Conservation (phyloP, 2,113 vertebrate genomes). For the Lampris incognitus region DNA sequence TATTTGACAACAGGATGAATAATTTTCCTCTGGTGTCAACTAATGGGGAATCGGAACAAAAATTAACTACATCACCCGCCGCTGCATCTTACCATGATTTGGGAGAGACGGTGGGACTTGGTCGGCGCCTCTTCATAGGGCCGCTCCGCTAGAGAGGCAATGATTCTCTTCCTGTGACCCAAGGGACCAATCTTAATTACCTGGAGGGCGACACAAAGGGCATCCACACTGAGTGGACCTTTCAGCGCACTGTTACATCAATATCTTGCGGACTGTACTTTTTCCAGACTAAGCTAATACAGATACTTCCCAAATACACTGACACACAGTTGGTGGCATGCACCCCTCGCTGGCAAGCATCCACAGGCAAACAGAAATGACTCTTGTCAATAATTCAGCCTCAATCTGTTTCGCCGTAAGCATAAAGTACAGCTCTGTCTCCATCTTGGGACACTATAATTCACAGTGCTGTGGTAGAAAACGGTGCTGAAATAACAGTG, state of each 20-base stretch:
- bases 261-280: constrained; percentile 27
- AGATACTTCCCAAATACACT: constrained; percentile 53
- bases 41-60: neutral
- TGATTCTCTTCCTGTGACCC: constrained; percentile 96
- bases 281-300: constrained; percentile 47
- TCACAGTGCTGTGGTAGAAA: constrained; percentile 54
- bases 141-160: constrained; percentile 93
- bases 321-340: constrained; percentile 53
- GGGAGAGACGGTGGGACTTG: constrained; percentile 94
- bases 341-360: constrained; percentile 56
- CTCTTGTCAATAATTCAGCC: constrained; percentile 79
- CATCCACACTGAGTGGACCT: constrained; percentile 25
- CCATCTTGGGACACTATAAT: constrained; percentile 61
- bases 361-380: constrained; percentile 68
- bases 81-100: constrained; percentile 88
- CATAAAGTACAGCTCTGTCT: constrained; percentile 64
- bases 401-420: constrained; percentile 77
- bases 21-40: neutral
- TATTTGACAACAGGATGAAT: neutral
- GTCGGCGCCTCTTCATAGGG: constrained; percentile 94
- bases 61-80: neutral
- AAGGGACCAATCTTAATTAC: constrained; percentile 94
- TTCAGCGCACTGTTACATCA: constrained; percentile 18
- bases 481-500: constrained; percentile 35
- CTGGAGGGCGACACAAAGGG: constrained; percentile 69